These are phyloP conservation scores for Myotis davidii DNA, from an alignment of 2,113 vertebrate species.

Conservation along the genomic window DNA sequence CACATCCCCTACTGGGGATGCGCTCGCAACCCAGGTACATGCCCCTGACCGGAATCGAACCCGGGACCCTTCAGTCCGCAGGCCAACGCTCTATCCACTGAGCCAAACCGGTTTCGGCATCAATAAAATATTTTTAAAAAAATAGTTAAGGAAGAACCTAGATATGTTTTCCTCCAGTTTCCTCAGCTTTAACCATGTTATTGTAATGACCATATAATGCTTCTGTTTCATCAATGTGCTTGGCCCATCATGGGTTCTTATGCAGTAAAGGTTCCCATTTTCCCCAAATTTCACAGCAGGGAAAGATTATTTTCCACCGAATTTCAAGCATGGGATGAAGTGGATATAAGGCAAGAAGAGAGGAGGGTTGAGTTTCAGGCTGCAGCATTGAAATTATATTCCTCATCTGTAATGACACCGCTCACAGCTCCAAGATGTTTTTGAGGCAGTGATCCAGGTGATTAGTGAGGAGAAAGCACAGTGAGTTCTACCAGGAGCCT, in stretches of 20 bases:
- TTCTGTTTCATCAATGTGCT: neutral
- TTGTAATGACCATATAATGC: neutral
- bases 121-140: neutral
- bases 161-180: neutral
- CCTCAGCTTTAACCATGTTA: neutral
- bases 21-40: no score
- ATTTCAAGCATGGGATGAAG: neutral
- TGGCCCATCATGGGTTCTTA: neutral
- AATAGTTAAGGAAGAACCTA: neutral
- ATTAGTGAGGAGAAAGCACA: neutral
- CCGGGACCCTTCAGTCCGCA: no score
- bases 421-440: neutral
- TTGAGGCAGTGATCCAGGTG: neutral
- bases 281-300: neutral
- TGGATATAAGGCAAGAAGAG: neutral
- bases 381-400: neutral
- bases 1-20: no score
- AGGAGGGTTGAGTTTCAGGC: neutral
- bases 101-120: no score
- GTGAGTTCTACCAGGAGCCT: constrained; percentile 1
- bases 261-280: neutral
- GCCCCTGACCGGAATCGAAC: no score
- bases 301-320: neutral
- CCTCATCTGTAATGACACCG: neutral
- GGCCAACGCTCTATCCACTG: no score